These are phyloP conservation scores for Mesocentrotus franciscanus DNA, from an alignment of 53 echinoderm and acorn worm species.

Conservation along the genomic window DNA sequence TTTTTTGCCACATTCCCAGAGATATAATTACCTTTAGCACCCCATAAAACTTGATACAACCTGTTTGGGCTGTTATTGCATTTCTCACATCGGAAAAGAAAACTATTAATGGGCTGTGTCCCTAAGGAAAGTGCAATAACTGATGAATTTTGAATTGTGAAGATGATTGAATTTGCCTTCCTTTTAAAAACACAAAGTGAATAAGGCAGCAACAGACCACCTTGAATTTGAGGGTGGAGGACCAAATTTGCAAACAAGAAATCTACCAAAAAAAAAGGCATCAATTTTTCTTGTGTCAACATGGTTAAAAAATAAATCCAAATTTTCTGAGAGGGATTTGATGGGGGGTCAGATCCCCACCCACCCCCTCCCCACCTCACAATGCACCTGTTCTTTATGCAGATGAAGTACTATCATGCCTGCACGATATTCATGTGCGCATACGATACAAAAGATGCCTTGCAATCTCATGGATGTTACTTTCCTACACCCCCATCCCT, in stretches of 20 bases:
- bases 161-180: too few relatives aligned
- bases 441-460: neutral
- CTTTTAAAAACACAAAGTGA: too few relatives aligned
- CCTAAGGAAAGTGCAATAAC: neutral
- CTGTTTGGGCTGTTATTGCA: neutral
- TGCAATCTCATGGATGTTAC: neutral
- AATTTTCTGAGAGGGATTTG: too few relatives aligned
- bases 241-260: neutral
- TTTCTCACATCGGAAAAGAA: neutral
- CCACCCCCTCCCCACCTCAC: neutral
- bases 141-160: neutral
- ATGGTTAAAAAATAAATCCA: neutral
- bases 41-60: neutral
- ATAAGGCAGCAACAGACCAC: too few relatives aligned
- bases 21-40: neutral
- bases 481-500: neutral
- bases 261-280: neutral
- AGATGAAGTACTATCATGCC: neutral
- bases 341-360: neutral
- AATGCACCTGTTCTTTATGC: too few relatives aligned
- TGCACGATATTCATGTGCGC: neutral
- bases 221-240: too few relatives aligned
- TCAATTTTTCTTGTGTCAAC: neutral
- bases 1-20: neutral
- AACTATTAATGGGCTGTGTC: neutral